Conservation (phyloP, 2,113 vertebrate genomes). For the Serinus canaria region DNA sequence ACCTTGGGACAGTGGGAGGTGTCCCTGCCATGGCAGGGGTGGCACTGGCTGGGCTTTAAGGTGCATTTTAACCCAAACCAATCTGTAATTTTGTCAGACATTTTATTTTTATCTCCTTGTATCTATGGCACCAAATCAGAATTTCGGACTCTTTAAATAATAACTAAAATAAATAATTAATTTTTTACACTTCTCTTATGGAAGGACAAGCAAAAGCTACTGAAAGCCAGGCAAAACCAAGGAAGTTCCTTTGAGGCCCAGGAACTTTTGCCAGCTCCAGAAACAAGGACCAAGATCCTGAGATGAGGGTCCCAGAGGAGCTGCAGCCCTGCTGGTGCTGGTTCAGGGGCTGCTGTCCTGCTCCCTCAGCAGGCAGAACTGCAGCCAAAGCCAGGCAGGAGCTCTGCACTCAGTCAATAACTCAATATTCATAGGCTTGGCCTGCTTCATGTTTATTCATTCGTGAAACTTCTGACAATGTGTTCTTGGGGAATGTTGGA, state of each 20-base stretch:
- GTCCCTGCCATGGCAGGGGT: not conserved
- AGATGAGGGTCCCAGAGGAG: not conserved
- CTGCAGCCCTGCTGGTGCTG: not conserved
- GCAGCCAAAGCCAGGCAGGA: not conserved
- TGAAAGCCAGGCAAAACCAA: not conserved
- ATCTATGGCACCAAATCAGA: not conserved
- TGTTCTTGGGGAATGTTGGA: not conserved
- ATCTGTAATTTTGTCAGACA: not conserved
- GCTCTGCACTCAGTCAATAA: not conserved
- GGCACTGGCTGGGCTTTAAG: fast-evolving
- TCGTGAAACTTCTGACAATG: not conserved
- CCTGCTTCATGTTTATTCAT: conserved; percentile 19
- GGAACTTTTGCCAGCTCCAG: not conserved
- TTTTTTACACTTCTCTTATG: not conserved
- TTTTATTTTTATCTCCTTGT: not conserved
- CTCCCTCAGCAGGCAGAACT: not conserved
- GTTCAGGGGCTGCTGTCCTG: not conserved
- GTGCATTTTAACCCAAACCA: not conserved
- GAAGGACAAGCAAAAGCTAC: fast-evolving
- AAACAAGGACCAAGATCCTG: fast-evolving
- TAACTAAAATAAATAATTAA: not conserved
- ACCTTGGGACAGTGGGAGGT: not conserved
- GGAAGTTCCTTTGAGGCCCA: not conserved
- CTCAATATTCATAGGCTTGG: not conserved
- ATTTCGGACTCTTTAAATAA: not conserved